A percentile compares a stretch with the other conserved stretches of the same genome.
phyloP scores from a whole-genome alignment of 2,888 invertebrate species.

The Zaprionus obscuricornis region DNA sequence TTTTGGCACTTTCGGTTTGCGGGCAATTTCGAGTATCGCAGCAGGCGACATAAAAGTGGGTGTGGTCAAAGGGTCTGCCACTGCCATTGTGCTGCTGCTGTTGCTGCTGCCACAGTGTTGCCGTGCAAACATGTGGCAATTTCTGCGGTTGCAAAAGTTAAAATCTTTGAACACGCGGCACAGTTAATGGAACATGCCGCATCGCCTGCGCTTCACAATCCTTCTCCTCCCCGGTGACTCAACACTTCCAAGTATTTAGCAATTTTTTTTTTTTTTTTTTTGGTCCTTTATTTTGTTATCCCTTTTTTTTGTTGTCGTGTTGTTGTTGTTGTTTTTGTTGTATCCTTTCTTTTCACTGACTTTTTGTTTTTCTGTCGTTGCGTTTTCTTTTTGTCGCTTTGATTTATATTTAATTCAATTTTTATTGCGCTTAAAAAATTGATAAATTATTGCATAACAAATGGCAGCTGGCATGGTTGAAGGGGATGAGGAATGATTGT shows the following conservation, averaged over 20 bases:
- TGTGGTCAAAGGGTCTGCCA: conserved; percentile 21
- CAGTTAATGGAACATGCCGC: conserved; percentile 29
- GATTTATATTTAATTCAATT: conserved; percentile 78
- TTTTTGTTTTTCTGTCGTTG: conserved; percentile 56
- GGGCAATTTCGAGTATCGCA: conserved; percentile 66
- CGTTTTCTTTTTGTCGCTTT: conserved; percentile 33
- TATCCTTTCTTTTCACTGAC: conserved; percentile 6
- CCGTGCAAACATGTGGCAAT: conserved; percentile 70
- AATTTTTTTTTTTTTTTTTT: background rate
- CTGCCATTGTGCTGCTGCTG: conserved; percentile 1
- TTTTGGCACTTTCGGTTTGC: conserved; percentile 74
- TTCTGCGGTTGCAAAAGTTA: conserved; percentile 67
- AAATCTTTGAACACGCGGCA: conserved; percentile 51
- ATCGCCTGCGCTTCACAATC: no score
- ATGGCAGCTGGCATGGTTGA: conserved; percentile 23
- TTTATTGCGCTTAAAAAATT: conserved; percentile 76
- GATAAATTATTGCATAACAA: conserved; percentile 70
- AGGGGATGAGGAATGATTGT: no score
- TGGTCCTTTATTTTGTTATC: conserved; percentile 14
- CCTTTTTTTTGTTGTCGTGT: conserved; percentile 30
- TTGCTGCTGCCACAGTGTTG: background rate
- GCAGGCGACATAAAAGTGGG: conserved; percentile 16
- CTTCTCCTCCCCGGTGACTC: no score
- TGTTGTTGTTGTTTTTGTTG: conserved; percentile 13
- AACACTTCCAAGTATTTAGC: conserved; percentile 13